Percentiles rank a stretch among this genome's conserved stretches.
Conservation (phyloP, 1,140 invertebrate genomes). For the Calephelis nemesis region DNA sequence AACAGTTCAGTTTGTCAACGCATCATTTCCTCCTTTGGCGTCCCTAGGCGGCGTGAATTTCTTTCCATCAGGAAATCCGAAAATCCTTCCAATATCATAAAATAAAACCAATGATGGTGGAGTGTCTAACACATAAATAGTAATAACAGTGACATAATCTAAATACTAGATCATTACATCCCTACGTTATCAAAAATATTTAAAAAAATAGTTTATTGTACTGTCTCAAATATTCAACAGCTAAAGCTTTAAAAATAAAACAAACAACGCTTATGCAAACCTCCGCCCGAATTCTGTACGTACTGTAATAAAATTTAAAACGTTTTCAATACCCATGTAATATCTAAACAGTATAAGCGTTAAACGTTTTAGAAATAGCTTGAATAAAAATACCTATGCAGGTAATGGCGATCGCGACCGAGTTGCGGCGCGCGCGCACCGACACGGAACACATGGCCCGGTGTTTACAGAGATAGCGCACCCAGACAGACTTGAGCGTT, state of each 20-base stretch:
- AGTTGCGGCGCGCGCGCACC: slow-evolving; percentile 53
- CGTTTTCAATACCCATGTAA: slow-evolving; percentile 38
- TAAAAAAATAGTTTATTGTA: no score
- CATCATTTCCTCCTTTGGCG: no score
- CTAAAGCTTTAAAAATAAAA: neutral
- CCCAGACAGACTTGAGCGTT: slow-evolving; percentile 40
- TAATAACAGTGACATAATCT: no score
- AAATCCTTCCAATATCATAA: no score
- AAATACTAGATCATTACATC: no score
- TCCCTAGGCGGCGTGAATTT: no score
- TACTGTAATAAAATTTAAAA: slow-evolving; percentile 43
- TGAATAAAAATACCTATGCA: slow-evolving; percentile 62
- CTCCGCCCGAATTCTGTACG: slow-evolving; percentile 14
- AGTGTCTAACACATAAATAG: no score
- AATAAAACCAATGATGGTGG: no score
- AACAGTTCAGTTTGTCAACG: no score
- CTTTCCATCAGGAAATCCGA: no score
- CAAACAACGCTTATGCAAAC: slow-evolving; percentile 22
- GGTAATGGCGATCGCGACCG: slow-evolving; percentile 61
- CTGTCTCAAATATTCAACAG: no score
- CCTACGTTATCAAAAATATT: no score
- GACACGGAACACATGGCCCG: slow-evolving; percentile 63
- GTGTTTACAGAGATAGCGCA: slow-evolving; percentile 38
- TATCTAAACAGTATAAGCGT: slow-evolving; percentile 41
- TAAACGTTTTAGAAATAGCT: slow-evolving; percentile 59